Conservation (phyloP, 2,888 invertebrate species). For the Drosophila prostipennis region DNA sequence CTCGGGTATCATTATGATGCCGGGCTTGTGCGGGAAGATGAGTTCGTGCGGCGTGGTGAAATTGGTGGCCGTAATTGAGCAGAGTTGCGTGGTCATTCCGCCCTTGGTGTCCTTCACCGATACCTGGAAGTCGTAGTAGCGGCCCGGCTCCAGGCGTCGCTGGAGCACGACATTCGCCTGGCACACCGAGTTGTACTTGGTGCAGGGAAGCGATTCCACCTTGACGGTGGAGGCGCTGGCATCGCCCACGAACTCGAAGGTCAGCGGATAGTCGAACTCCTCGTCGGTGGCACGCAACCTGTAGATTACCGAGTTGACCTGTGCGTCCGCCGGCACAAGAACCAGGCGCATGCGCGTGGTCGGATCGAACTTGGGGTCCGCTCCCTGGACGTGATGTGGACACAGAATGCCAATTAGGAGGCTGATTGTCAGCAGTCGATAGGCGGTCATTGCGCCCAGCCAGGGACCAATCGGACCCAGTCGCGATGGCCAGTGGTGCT, state of each 20-base stretch:
- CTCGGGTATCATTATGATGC: conserved; percentile 90
- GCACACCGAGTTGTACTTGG: conserved; percentile 93
- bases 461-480: conserved; percentile 59
- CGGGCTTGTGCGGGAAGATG: conserved; percentile 92
- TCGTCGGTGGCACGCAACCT: conserved; percentile 94
- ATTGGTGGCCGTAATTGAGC: conserved; percentile 93
- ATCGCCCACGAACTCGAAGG: conserved; percentile 91
- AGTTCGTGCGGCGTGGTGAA: conserved; percentile 92
- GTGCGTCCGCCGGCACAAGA: conserved; percentile 92
- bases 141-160: conserved; percentile 90
- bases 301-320: conserved; percentile 93
- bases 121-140: conserved; percentile 92
- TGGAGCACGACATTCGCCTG: conserved; percentile 94
- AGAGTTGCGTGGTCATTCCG: conserved; percentile 89
- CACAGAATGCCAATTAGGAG: conserved; percentile 82
- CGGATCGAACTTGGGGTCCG: conserved; percentile 93
- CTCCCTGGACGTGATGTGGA: conserved; percentile 82
- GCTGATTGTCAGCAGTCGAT: conserved; percentile 83
- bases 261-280: conserved; percentile 93
- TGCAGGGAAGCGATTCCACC: conserved; percentile 93
- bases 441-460: conserved; percentile 78
- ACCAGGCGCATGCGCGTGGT: conserved; percentile 93
- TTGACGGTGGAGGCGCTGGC: conserved; percentile 91
- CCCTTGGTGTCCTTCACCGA: conserved; percentile 91
- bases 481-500: conserved; percentile 52